Percentiles rank a stretch among this genome's conserved stretches.
Evolutionary conservation across 2,888 invertebrate species (phyloP).

Genomic region (Tenthredo mesomela): DNA sequence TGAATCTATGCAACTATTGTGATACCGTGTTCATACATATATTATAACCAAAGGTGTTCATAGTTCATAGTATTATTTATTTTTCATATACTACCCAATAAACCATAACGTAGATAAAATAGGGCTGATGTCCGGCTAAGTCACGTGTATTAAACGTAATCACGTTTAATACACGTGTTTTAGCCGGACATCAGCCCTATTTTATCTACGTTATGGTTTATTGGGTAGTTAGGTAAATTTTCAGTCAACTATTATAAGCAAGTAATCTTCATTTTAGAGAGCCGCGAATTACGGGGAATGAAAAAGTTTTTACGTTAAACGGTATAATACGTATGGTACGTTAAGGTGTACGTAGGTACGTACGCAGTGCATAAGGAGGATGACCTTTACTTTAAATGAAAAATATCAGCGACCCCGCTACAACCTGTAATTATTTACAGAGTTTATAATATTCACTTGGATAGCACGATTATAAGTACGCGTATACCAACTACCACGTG

Average conservation of each 20-base stretch:
- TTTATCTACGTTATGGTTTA: too few relatives aligned
- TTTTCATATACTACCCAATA: too few relatives aligned
- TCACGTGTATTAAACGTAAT: too few relatives aligned
- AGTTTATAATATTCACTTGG: conserved; percentile 25
- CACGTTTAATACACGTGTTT: too few relatives aligned
- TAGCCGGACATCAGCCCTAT: too few relatives aligned
- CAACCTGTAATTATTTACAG: conserved; percentile 37
- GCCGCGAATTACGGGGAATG: background rate
- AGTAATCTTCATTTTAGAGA: background rate
- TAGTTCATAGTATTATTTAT: conserved; percentile 3
- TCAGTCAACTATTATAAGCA: background rate
- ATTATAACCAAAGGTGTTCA: background rate
- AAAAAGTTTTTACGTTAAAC: conserved; percentile 29
- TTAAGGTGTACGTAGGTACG: background rate
- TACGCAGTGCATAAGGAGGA: background rate
- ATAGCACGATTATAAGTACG: background rate
- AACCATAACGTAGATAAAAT: too few relatives aligned
- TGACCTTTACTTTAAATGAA: conserved; percentile 42
- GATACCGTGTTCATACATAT: background rate
- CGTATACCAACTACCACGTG: too few relatives aligned
- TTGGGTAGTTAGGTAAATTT: too few relatives aligned
- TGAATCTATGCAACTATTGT: background rate
- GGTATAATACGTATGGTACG: background rate
- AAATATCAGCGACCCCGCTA: conserved; percentile 18
- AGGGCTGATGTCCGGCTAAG: too few relatives aligned